Base-by-base conservation (phyloP, 2,888 invertebrate species). In the Crematogaster levior region DNA sequence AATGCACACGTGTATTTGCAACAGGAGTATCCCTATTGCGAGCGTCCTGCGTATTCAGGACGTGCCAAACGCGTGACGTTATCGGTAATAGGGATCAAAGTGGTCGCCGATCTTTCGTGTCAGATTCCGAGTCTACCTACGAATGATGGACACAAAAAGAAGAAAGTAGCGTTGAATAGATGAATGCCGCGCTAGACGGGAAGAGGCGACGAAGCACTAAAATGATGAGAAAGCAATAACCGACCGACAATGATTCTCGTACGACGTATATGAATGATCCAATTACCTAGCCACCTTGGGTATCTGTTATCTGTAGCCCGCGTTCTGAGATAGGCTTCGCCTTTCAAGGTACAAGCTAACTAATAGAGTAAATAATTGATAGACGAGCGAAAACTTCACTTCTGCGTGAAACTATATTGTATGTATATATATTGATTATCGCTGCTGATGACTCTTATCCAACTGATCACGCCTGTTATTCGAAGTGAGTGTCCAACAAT, bases 21-120 rank as follows among this genome's bases (percentile, higher is more conserved):
- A 63, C 18, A 43, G 18, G 21, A n/a, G n/a, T n/a, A 18, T 15
- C 48, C 24, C 7, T 21, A n/a, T 12, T 72, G 24, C 66, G 46
- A 21, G 68, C 37, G 56, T 34, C 34, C 30, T 15, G 24, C 24
- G 27, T 60, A 61, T 24, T 9, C 56, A 68, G 30, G 30, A 77
- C 40, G 24, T 40, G 66, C 27, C 53, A 10, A 40, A 56, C 40
- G 40, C 30, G 6, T 12, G 56, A 79, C 70, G 43, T 79, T 79
- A 68, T 79, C 77, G 43, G 34, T 79, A 79, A 79, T 70, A 34
- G 68, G 56, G 30, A 77, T 77, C 56, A 70, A 79, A 79, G 70
- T 70, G 43, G 30, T n/a, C 43, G 70, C 43, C 21, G 70, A 79
- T 79, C 43, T 56, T 68, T 56, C 70, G 56, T 1, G 24, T 56